Base-by-base conservation (phyloP, 2,888 invertebrate genomes). In the Nemotelus pantherinus region DNA sequence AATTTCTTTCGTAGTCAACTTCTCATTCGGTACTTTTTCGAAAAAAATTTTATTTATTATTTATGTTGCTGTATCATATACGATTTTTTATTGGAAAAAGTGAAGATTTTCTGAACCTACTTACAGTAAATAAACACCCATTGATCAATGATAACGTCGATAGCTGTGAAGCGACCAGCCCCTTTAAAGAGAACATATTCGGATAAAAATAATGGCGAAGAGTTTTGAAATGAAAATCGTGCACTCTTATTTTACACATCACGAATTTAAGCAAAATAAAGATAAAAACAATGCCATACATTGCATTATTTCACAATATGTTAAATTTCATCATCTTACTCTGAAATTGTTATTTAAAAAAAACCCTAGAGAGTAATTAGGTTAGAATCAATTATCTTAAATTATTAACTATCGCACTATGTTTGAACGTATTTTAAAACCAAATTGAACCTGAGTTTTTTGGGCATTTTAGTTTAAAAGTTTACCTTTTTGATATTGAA, bases 161-260 rank as follows among this genome's bases (percentile, higher is more conserved):
- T 68, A 67, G 78, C 79, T 79, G 76, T 80, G 80, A 78, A 79
- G 80, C 80, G 78, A 78, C 78, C 79, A 77, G 77, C 78, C 78
- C 80, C 79, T 60, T 72, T 60, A 70, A 76, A 70, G 44, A 76
- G 5, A 45, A 45, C 55, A 50, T 50, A 67, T 50, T 68, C 68
- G 77, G 68, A 68, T 68, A 67, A 44, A 47, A 39, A 7, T 57
- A 50, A 63, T 25, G 25, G 25, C 25, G 43, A 53, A 53, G 10
- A 53, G 53, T 7, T 7, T 10, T 7, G 53, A 45, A 60, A 68
- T 77, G 77, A 77, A 77, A 68, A 63, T 63, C 60, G 47, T 63
- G 63, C 9, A 74, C 6, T 39, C 58, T 43, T 5, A 63, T 63
- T 63, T 5, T 63, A 41, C 3, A 1, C 41, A 43, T 43, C 41